phyloP scores from a whole-genome alignment of 2,888 invertebrate species.

The Anthrax anthrax region DNA sequence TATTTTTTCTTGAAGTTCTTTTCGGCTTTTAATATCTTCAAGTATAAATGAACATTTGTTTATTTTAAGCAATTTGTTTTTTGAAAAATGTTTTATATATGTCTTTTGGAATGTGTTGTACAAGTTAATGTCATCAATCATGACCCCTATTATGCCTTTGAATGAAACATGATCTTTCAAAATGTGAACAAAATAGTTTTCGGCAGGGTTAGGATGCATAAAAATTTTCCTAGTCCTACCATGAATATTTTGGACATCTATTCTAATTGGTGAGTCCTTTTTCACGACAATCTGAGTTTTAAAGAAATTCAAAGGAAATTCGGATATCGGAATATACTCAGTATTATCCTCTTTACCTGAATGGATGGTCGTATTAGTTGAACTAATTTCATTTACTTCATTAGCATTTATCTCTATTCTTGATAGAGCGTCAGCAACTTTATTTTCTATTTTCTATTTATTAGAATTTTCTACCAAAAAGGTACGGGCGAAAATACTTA shows the following conservation, averaged over 20 bases:
- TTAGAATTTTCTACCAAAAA: conserved; percentile 6
- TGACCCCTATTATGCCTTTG: conserved; percentile 3
- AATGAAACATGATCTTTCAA: conserved; percentile 1
- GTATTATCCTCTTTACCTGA: conserved; percentile 9
- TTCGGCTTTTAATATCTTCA: not conserved
- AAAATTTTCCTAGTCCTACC: conserved; percentile 3
- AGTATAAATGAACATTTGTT: not conserved
- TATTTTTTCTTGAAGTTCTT: not conserved
- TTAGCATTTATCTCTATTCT: conserved; percentile 3
- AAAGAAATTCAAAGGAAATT: conserved; percentile 3
- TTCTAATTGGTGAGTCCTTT: not conserved
- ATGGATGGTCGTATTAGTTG: conserved; percentile 10
- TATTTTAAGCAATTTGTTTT: not conserved
- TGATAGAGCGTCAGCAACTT: conserved; percentile 5
- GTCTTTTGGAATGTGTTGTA: not conserved
- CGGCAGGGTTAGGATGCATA: not conserved
- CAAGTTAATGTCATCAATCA: not conserved
- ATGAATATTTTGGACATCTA: not conserved
- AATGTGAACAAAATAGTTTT: conserved; percentile 1
- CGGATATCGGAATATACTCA: conserved; percentile 10
- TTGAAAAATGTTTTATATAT: not conserved
- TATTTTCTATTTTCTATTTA: conserved; percentile 10
- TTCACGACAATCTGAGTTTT: conserved; percentile 2
- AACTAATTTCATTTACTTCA: conserved; percentile 1
- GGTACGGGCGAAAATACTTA: conserved; percentile 6